phyloP scores from a whole-genome alignment of 2,888 invertebrate species.

The Notodonta ziczac region DNA sequence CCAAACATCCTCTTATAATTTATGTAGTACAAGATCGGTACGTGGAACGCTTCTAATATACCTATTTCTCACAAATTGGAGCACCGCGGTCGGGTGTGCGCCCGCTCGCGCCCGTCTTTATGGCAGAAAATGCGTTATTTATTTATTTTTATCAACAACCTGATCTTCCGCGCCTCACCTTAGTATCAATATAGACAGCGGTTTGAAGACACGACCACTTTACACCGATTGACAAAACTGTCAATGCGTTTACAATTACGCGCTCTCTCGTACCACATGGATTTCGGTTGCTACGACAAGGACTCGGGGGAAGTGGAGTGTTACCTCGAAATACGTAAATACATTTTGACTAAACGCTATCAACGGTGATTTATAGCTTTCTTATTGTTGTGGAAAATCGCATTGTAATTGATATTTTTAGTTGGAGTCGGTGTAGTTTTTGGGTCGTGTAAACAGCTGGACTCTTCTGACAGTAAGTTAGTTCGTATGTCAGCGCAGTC shows the following conservation, averaged over 20 bases:
- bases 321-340: conserved; percentile 88
- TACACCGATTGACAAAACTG: conserved; percentile 54
- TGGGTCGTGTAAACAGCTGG: conserved; percentile 81
- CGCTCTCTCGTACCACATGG: conserved; percentile 74
- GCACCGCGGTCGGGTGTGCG: conserved; percentile 64
- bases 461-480: conserved; percentile 74
- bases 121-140: conserved; percentile 81
- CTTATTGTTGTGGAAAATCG: conserved; percentile 74
- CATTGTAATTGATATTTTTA: conserved; percentile 84
- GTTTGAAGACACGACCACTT: conserved; percentile 70
- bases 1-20: conserved; percentile 73
- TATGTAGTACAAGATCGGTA: conserved; percentile 48
- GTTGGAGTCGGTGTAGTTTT: conserved; percentile 78
- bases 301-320: conserved; percentile 88
- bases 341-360: conserved; percentile 72
- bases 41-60: conserved; percentile 56
- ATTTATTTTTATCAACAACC: conserved; percentile 72
- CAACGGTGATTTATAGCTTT: conserved; percentile 66
- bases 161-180: conserved; percentile 65
- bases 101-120: conserved; percentile 66
- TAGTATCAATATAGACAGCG: conserved; percentile 76
- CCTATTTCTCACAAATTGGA: conserved; percentile 71
- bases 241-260: conserved; percentile 64
- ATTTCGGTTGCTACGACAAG: conserved; percentile 87
- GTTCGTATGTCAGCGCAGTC: conserved; percentile 73